A percentile compares a stretch with the other conserved stretches of the same genome.
phyloP scores from a whole-genome alignment of 2,113 vertebrate species.

The Pluvianellus socialis region DNA sequence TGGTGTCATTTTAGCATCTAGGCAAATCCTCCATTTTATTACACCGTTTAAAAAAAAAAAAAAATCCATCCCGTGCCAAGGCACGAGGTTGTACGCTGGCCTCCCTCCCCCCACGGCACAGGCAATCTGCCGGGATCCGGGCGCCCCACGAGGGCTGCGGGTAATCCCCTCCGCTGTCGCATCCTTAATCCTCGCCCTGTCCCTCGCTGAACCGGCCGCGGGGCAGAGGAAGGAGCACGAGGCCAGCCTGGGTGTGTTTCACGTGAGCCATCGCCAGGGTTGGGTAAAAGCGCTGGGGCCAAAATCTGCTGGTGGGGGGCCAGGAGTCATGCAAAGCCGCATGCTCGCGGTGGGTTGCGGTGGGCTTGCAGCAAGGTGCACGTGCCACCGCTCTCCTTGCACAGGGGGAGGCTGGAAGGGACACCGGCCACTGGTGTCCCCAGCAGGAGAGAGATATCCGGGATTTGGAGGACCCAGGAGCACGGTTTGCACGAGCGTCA shows the following conservation, averaged over 20 bases:
- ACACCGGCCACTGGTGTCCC: not conserved
- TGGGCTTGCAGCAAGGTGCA: not conserved
- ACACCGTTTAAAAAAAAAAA: not conserved
- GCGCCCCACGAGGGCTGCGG: not conserved
- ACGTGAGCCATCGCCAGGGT: rapidly evolving
- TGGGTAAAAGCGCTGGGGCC: not conserved
- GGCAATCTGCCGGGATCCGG: not conserved
- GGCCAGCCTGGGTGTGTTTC: not conserved
- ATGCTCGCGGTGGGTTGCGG: not conserved
- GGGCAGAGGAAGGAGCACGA: not conserved
- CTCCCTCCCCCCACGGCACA: not conserved
- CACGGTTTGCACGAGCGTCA: not conserved
- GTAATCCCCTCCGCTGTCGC: not conserved
- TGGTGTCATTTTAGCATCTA: not conserved
- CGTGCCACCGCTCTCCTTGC: rapidly evolving
- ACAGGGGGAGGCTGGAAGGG: not conserved
- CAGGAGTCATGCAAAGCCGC: rapidly evolving
- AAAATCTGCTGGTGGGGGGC: not conserved
- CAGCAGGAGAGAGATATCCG: rapidly evolving
- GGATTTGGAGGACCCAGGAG: not conserved
- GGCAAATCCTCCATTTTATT: not conserved
- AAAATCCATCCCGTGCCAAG: not conserved
- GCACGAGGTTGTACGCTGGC: not conserved
- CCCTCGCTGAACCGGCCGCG: not conserved
- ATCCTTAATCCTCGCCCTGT: not conserved